These are phyloP conservation scores for Eumaeus atala DNA, from an alignment of 1,140 invertebrate genomes.

Conservation along the genomic window DNA sequence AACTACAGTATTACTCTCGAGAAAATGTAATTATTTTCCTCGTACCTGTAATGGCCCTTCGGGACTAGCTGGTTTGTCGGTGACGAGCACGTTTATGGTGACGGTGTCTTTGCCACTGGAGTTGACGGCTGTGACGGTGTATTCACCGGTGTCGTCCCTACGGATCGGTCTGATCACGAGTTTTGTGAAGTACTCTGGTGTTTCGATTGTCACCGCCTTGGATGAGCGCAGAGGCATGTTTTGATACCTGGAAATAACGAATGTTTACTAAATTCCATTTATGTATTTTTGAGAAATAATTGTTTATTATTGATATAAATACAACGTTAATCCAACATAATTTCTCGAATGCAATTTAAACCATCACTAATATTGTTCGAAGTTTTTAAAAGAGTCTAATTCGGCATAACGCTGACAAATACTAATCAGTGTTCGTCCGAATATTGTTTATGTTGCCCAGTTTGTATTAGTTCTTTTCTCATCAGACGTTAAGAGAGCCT, in stretches of 20 bases:
- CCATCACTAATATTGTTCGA: too few species aligned
- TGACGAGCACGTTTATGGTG: conserved; percentile 91
- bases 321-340: too few species aligned
- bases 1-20: too few species aligned
- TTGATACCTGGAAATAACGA: conserved; percentile 48
- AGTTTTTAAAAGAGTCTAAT: too few species aligned
- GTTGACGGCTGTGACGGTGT: conserved; percentile 90
- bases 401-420: too few species aligned
- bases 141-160: conserved; percentile 90
- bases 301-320: too few species aligned
- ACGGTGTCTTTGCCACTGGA: conserved; percentile 91
- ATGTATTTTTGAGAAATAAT: too few species aligned
- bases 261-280: too few species aligned
- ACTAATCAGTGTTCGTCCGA: too few species aligned
- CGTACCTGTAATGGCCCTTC: conserved; percentile 86
- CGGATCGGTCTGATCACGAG: conserved; percentile 86
- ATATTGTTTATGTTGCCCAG: background rate
- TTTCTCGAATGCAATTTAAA: too few species aligned
- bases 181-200: conserved; percentile 91
- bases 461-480: background rate
- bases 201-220: conserved; percentile 85
- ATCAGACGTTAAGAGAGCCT: background rate
- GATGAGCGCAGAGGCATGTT: conserved; percentile 73
- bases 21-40: background rate
- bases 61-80: conserved; percentile 90